phyloP scores from a whole-genome alignment of 2,113 vertebrate species.

The Thryonomys swinderianus region DNA sequence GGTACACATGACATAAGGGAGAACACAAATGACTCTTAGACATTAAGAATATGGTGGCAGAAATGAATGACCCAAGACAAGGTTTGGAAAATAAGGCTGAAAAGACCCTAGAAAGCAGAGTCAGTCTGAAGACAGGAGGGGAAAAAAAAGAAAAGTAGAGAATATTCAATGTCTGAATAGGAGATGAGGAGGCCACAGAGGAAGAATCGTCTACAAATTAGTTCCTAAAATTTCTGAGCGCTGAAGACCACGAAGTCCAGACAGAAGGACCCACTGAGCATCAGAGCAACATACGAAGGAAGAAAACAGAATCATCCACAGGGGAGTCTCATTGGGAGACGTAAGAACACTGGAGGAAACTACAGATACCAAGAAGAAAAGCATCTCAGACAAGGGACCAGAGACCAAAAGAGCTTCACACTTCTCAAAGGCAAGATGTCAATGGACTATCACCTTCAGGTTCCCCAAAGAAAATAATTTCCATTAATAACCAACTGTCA shows the following conservation, averaged over 20 bases:
- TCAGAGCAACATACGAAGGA: background rate
- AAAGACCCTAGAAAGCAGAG: conserved; percentile 21
- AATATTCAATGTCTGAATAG: background rate
- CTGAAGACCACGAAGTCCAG: background rate
- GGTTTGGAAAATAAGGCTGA: background rate
- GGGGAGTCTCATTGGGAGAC: background rate
- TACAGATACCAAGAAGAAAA: background rate
- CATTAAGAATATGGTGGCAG: background rate
- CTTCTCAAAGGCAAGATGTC: background rate
- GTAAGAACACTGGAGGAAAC: background rate
- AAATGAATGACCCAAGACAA: background rate
- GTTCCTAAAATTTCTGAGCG: background rate
- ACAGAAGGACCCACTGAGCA: background rate
- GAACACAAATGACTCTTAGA: background rate
- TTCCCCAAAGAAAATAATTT: conserved; percentile 33
- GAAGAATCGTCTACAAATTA: background rate
- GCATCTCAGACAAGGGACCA: background rate
- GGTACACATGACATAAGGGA: background rate
- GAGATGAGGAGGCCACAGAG: background rate
- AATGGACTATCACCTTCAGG: background rate
- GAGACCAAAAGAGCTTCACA: background rate
- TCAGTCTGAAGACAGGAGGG: background rate
- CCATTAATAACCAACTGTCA: background rate
- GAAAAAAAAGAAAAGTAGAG: background rate
- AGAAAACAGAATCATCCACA: background rate